phyloP scores from a whole-genome alignment of 2,113 vertebrate genomes.

The Cebidichthys violaceus region DNA sequence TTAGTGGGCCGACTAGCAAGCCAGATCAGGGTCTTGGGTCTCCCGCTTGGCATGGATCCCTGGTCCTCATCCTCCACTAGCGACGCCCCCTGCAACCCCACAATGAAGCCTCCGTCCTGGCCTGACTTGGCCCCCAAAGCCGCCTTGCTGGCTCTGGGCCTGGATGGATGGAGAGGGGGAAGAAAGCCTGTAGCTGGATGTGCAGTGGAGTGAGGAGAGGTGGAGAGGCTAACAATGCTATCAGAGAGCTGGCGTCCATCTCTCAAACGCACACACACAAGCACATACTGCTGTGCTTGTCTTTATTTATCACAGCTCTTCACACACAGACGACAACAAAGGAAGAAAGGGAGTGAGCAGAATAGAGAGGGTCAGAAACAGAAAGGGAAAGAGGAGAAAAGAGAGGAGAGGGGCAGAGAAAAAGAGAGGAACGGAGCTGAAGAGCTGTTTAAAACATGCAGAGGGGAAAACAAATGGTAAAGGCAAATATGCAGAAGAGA shows the following conservation, averaged over 20 bases:
- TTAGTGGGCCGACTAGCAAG: constrained; percentile 63
- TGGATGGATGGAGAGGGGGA: constrained; percentile 53
- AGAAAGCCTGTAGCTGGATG: constrained; percentile 71
- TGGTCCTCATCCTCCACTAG: constrained; percentile 62
- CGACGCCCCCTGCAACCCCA: constrained; percentile 46
- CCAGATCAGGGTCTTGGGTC: constrained; percentile 74
- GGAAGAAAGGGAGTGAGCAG: constrained; percentile 57
- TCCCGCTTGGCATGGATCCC: constrained; percentile 74
- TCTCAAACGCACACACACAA: constrained; percentile 52
- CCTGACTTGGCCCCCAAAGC: constrained; percentile 66
- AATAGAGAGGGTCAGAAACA: constrained; percentile 48
- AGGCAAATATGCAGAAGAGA: constrained; percentile 10
- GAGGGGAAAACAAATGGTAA: background rate
- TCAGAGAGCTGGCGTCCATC: constrained; percentile 77
- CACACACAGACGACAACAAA: constrained; percentile 75
- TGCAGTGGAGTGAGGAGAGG: constrained; percentile 82
- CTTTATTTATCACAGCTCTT: constrained; percentile 81
- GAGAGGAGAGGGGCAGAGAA: constrained; percentile 29
- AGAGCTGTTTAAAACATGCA: constrained; percentile 29
- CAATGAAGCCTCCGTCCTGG: constrained; percentile 68
- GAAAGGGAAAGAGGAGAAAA: constrained; percentile 26
- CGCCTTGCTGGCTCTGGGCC: constrained; percentile 72
- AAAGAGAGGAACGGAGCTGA: constrained; percentile 36
- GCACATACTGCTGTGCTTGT: constrained; percentile 57
- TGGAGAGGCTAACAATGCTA: constrained; percentile 83